Conservation (phyloP, 2,888 invertebrate genomes). For the Eutolmus rufibarbis region DNA sequence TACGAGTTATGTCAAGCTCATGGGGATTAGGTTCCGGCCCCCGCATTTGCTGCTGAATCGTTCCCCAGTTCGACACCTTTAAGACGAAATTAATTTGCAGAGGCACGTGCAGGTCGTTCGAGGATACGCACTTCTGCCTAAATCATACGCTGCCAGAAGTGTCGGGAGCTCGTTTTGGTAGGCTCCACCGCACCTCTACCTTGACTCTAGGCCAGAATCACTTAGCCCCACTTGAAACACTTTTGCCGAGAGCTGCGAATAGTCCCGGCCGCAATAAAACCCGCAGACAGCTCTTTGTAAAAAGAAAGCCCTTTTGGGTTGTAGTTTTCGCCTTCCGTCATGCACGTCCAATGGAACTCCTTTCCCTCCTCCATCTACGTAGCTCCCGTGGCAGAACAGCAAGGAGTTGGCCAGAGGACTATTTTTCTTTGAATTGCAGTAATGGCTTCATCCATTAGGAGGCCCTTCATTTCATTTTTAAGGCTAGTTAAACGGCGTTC, state of each 20-base stretch:
- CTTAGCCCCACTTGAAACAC: not conserved
- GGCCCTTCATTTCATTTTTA: not conserved
- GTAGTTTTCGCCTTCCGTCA: not conserved
- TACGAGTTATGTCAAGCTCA: not conserved
- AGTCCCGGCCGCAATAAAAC: not conserved
- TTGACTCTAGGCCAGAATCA: not conserved
- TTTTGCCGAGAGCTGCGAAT: not conserved
- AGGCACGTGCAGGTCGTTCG: not conserved
- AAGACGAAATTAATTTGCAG: not conserved
- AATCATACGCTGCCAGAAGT: not conserved
- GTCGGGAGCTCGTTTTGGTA: not conserved
- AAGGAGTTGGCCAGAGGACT: not conserved
- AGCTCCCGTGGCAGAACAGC: not conserved
- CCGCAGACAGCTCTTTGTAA: not conserved
- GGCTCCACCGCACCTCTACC: not conserved
- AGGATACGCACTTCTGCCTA: not conserved
- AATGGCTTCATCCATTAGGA: conserved; percentile 23
- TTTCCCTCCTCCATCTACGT: not conserved
- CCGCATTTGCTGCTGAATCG: not conserved
- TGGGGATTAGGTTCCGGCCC: not conserved
- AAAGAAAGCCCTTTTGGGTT: not conserved
- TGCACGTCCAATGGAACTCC: conserved; percentile 11
- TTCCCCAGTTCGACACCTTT: not conserved
- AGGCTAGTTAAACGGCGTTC: conserved; percentile 10
- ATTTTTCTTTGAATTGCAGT: conserved; percentile 15